Percentiles rank a stretch among this genome's conserved stretches.
phyloP scores from a whole-genome alignment of 2,113 vertebrate genomes.

The Acrocephalus kingi region DNA sequence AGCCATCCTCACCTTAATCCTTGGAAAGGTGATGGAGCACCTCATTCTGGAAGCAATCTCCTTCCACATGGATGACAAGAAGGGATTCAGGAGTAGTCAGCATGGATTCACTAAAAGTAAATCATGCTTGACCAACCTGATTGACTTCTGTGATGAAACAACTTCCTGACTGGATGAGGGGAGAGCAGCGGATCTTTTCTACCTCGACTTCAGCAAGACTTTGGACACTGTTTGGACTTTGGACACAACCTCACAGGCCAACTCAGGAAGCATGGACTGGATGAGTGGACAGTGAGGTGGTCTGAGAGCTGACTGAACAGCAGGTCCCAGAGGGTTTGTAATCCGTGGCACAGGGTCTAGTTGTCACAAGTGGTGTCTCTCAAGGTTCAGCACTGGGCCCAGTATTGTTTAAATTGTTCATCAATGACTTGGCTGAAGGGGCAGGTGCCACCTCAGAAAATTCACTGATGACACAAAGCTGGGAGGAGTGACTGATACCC shows the following conservation, averaged over 20 bases:
- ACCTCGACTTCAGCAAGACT: accelerated
- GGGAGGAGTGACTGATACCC: not conserved
- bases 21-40: accelerated
- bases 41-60: not conserved
- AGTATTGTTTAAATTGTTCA: not conserved
- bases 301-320: not conserved
- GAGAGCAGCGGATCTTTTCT: not conserved
- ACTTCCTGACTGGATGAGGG: not conserved
- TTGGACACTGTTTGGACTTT: not conserved
- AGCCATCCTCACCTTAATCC: not conserved
- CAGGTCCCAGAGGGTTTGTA: not conserved
- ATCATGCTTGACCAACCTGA: not conserved
- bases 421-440: not conserved
- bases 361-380: not conserved
- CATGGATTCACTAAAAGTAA: not conserved
- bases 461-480: not conserved
- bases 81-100: not conserved
- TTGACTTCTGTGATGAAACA: not conserved
- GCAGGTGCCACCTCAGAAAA: not conserved
- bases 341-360: not conserved
- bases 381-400: not conserved
- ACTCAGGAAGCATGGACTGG: not conserved
- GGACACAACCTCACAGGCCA: not conserved
- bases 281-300: not conserved
- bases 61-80: not conserved